Percentiles rank a stretch among this genome's conserved stretches.
phyloP scores from a whole-genome alignment of 2,888 invertebrate genomes.

The Prosapia bicincta region DNA sequence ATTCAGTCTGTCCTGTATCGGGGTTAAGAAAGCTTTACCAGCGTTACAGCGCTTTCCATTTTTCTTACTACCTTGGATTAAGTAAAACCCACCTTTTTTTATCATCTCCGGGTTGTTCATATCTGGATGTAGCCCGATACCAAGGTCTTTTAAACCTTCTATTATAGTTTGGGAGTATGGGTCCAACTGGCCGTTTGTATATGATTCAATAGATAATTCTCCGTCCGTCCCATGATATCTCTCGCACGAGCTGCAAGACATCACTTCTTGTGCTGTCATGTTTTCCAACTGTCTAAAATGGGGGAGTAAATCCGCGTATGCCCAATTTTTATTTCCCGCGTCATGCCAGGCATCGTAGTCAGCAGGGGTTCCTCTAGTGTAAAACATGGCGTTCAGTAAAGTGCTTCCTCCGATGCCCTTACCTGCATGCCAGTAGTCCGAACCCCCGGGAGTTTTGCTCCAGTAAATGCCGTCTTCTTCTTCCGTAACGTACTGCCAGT shows the following conservation, averaged over 20 bases:
- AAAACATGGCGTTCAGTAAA: slow-evolving; percentile 61
- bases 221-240: slow-evolving; percentile 41
- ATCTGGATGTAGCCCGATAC: slow-evolving; percentile 40
- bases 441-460: slow-evolving; percentile 44
- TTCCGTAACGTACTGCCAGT: slow-evolving; percentile 50
- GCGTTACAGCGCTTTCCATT: slow-evolving; percentile 34
- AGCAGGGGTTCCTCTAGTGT: slow-evolving; percentile 57
- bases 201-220: slow-evolving; percentile 49
- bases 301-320: slow-evolving; percentile 47
- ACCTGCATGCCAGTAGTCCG: slow-evolving; percentile 54
- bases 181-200: slow-evolving; percentile 43
- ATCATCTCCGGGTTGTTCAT: slow-evolving; percentile 25
- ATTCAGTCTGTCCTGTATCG: slow-evolving; percentile 45
- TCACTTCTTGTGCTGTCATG: slow-evolving; percentile 35
- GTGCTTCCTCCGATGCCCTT: slow-evolving; percentile 64
- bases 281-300: slow-evolving; percentile 45
- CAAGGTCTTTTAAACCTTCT: slow-evolving; percentile 31
- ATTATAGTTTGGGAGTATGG: slow-evolving; percentile 33
- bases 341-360: slow-evolving; percentile 64
- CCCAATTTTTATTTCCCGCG: slow-evolving; percentile 61
- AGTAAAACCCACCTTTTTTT: slow-evolving; percentile 25
- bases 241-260: slow-evolving; percentile 15
- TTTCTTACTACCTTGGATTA: slow-evolving; percentile 29
- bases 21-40: slow-evolving; percentile 34
- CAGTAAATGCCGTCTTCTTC: slow-evolving; percentile 46